phyloP scores from a whole-genome alignment of 2,113 vertebrate genomes.

The Phrynosoma blainvillii region DNA sequence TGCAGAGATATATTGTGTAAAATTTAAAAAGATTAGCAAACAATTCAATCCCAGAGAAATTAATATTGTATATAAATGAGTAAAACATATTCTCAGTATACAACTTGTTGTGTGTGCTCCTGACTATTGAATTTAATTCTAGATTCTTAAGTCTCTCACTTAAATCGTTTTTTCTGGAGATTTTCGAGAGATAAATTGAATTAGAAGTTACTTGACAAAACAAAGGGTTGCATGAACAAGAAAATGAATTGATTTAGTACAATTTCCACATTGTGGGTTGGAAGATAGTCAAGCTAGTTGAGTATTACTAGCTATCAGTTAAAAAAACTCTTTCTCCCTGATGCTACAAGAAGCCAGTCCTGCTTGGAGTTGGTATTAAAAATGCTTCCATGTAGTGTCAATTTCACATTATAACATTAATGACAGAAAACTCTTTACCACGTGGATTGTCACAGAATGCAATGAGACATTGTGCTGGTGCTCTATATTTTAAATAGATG shows the following conservation, averaged over 20 bases:
- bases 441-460: not conserved
- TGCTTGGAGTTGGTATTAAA: not conserved
- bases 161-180: not conserved
- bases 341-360: not conserved
- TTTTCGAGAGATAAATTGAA: constrained; percentile 1
- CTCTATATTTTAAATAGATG: not conserved
- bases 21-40: constrained; percentile 14
- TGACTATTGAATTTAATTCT: not conserved
- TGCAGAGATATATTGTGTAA: not conserved
- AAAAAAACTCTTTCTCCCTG: not conserved
- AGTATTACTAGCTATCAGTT: not conserved
- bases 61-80: constrained; percentile 2
- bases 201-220: not conserved
- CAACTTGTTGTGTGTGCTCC: constrained; percentile 6
- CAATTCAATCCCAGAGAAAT: accelerated
- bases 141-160: not conserved
- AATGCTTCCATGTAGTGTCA: not conserved
- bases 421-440: not conserved
- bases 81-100: not conserved
- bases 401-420: not conserved
- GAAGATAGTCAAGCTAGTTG: not conserved
- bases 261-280: not conserved
- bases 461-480: not conserved
- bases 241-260: not conserved
- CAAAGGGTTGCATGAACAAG: not conserved